Base-by-base conservation (phyloP, 2,888 invertebrate species). In the Drosophila yooni region DNA sequence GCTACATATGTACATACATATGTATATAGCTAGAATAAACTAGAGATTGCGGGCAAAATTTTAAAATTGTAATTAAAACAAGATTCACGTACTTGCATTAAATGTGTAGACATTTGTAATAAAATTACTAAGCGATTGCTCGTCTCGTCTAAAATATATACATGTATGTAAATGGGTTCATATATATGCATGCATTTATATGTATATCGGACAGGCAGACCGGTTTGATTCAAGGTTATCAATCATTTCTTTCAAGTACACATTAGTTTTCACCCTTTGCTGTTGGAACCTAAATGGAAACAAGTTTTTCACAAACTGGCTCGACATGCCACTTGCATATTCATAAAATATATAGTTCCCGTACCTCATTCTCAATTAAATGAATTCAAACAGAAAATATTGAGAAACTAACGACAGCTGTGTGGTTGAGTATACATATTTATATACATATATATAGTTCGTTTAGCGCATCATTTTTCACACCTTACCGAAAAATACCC, bases 221-320 rank as follows among this genome's bases (percentile, higher is more conserved):
- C 90, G 90, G 84, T 84, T 87, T 72, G 4, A 38, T n/a, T 77
- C 82, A 79, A 79, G 73, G 79, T 73, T 76, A 74, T 79, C 66
- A 56, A 60, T 67, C 73, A 89, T 84, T 88, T 84, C 82, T 84
- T 84, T 88, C 71, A 84, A 84, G 90, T 84, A 60, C 79, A 73
- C 63, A 46, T 51, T 51, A 62, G 53, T 70, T 78, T 73, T 82
- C 90, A 79, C 84, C 90, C 84, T 84, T 89, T 88, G 63, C 74
- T 76, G 77, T 63, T 70, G 66, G 38, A 73, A 87, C 74, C 71
- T 52, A 69, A 78, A 69, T 50, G 57, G 51, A 54, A 81, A 85
- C 86, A 53, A 76, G 86, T 84, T 88, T 84, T 74, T 13, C 27
- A 38, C 48, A 38, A 84, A 89, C 90, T 70, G 74, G 90, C 78